Evolutionary conservation across 2,113 vertebrate species (phyloP), one percentile per base, ranked within the genome.

Genomic region (Chamaetylas fuelleborni): DNA sequence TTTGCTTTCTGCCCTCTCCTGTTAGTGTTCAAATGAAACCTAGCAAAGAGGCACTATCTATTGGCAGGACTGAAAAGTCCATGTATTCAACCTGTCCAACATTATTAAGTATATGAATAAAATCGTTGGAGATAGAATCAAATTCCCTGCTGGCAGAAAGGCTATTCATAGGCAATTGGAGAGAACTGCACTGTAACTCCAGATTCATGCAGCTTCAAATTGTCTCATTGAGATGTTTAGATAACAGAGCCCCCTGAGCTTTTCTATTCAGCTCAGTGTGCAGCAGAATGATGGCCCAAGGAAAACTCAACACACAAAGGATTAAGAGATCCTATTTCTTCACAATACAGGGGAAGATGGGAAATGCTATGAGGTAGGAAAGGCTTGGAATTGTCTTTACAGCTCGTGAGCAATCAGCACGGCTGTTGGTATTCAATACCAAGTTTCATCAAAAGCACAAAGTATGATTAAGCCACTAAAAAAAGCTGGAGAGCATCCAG

Each of bases 181-280:
- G 71, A 79, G 58, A 91, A 56, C 54, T 73, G 43, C 47, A 19
- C 76, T 25, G 14, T n/a, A 57, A 58, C 62, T 87, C 61, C 69
- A 82, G 58, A 83, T 58, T 40, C 3, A 1, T 20, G 54, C 14
- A 36, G 74, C 81, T 77, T 80, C 93, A 93, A 88, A 90, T 43
- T 60, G 78, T 58, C 87, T 93, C 56, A 29, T 86, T 87, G 79
- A 94, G 93, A 88, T 94, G 66, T 88, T 94, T 70, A 73, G 84
- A 94, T 88, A 96, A 57, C 26, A 1, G 53, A 80, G 38, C 43
- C 90, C 81, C 74, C 42, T 14, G 84, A 91, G 90, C 15, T 85
- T 25, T 73, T 62, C 74, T 76, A 1, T 88, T 80, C 91, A 80
- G 43, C 90, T 94, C 86, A 74, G 36, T 5, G 17, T 60, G 76